Conservation (phyloP, 2,113 vertebrate species). For the Triplophysa tibetana region DNA sequence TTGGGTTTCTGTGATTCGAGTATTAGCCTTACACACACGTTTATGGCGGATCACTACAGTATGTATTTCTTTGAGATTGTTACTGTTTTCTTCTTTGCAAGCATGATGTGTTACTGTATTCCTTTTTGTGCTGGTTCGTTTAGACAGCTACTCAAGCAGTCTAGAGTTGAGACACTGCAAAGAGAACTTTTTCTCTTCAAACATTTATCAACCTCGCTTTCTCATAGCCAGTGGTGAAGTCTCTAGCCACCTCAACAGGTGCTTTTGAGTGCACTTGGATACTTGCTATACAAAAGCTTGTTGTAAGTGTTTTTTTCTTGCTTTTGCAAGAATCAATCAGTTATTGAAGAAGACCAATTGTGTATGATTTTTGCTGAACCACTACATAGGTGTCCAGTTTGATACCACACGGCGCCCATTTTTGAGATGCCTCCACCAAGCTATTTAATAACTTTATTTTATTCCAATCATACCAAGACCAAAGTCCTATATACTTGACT, state of each 20-base stretch:
- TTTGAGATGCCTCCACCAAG: no score
- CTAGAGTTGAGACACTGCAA: not conserved
- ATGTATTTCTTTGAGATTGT: not conserved
- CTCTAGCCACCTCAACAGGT: not conserved
- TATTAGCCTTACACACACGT: not conserved
- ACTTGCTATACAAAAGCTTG: no score
- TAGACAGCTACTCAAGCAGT: not conserved
- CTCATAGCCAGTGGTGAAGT: not conserved
- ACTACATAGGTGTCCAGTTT: no score
- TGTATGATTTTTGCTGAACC: no score
- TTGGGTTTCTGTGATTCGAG: not conserved
- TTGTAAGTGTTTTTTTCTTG: no score
- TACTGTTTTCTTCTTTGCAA: not conserved
- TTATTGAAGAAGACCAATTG: no score
- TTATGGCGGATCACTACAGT: not conserved
- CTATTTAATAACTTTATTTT: no score
- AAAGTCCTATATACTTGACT: no score
- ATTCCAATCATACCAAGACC: no score
- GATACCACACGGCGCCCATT: no score
- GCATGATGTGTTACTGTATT: not conserved
- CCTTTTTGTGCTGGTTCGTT: constrained; percentile 8
- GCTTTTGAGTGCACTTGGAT: not conserved
- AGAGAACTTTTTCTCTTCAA: not conserved
- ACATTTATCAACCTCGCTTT: constrained; percentile 16
- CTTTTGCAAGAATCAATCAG: no score